Evolutionary conservation across 2,888 invertebrate genomes (phyloP), one percentile per base, ranked within the genome.

Genomic region (Xestia rhomboidea): DNA sequence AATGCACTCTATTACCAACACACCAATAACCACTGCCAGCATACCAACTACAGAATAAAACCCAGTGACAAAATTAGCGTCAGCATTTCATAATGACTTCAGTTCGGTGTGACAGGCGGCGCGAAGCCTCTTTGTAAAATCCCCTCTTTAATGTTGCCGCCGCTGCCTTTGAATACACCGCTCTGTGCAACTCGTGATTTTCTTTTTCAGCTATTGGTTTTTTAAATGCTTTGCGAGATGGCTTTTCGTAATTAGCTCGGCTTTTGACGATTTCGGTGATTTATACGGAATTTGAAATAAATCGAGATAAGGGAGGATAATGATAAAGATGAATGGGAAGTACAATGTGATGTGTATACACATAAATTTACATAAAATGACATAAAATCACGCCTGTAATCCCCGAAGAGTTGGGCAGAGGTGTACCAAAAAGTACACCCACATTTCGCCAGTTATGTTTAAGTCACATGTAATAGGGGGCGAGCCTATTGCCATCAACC

Each of bases 131-230:
- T 82, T 90, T 85, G 79, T 86, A 68, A 78, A 85, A 85, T 83
- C 73, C 83, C 76, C 86, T 73, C 83, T 84, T 85, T 83, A 80
- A 82, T 81, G 84, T 82, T 78, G 81, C 81, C 82, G 82, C 66
- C 82, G 74, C 74, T 82, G 82, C 83, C 86, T 86, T 89, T 88
- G 84, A 89, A 82, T 82, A 78, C 73, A 71, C 79, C 85, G 84
- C 81, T 82, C 81, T 70, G 75, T 77, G 85, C 88, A 81, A 79
- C 79, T 82, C 80, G 57, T 73, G 86, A 86, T 84, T 86, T 87
- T 82, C 81, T 84, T 82, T 77, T 73, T 76, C 68, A 79, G 74
- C 72, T 73, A 88, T 88, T 76, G 89, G 87, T 77, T 80, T 80
- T 85, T 81, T 84, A 87, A 87, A 82, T 87, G 74, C 69, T 76